Percentiles rank a stretch among this genome's conserved stretches.
These are phyloP conservation scores for Drosophila littoralis DNA, from an alignment of 1,140 invertebrate species.

Conservation along the genomic window DNA sequence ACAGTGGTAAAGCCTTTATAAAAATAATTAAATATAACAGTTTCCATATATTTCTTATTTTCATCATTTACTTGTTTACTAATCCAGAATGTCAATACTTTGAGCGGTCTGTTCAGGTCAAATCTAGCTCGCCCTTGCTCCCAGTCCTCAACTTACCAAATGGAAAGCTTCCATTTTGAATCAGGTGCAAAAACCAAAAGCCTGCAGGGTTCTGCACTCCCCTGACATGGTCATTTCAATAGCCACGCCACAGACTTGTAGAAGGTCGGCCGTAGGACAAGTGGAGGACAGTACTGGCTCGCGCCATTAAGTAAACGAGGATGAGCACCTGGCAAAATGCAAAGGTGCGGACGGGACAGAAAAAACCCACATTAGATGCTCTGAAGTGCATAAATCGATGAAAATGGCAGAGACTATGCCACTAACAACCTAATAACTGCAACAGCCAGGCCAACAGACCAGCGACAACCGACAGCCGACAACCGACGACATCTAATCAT, in stretches of 20 bases:
- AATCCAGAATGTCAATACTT: no score
- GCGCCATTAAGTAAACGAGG: constrained; percentile 70
- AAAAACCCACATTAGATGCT: constrained; percentile 67
- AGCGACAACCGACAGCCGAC: constrained; percentile 46
- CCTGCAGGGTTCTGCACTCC: constrained; percentile 36
- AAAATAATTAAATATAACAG: no score
- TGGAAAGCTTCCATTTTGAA: background rate
- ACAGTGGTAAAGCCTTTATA: no score
- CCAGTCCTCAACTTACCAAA: background rate
- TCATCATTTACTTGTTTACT: no score
- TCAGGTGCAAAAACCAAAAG: constrained; percentile 3
- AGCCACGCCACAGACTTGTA: background rate
- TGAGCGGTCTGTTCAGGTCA: background rate
- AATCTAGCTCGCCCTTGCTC: background rate
- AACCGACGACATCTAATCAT: constrained; percentile 73
- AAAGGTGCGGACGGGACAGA: constrained; percentile 32
- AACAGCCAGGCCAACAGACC: constrained; percentile 43
- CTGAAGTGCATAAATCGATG: constrained; percentile 80
- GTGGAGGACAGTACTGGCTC: constrained; percentile 40
- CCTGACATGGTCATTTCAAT: constrained; percentile 29
- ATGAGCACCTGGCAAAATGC: constrained; percentile 30
- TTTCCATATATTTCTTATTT: no score
- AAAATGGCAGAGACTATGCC: constrained; percentile 75
- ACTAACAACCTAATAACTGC: constrained; percentile 83
- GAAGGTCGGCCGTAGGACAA: background rate